Evolutionary conservation across 2,888 invertebrate species (phyloP), one percentile per base, ranked within the genome.

Genomic region (Trichogramma dendrolimi): DNA sequence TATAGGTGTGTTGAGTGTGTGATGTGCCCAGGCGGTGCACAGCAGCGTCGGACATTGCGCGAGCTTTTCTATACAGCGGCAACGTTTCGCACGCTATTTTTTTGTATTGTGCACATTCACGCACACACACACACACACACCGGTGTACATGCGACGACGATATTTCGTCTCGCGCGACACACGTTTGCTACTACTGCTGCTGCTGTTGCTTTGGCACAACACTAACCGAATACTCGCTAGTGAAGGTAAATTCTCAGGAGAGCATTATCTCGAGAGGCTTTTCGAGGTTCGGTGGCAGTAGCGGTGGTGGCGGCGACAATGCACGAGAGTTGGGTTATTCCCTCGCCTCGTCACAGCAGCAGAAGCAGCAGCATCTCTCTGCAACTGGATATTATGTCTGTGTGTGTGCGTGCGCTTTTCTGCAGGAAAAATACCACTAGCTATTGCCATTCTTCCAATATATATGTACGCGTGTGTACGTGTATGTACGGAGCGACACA

Each of bases 31-130:
- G 4, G 14, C 53, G 42, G 42, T 53, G 51, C 51, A 11, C 52
- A 52, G 53, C 43, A 27, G 3, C 27, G 27, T 27, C 27, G 27
- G 27, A 27, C 27, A 27, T 4, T 11, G 53, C 43, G 43, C 43
- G 42, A 8, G 50, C 61, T 38, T 58, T 60, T 60, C 44, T 47
- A 57, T 55, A 46, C 38, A 40, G 10, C 38, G 14, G 7, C 27
- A n/a, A 1, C 27, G n/a, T 41, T 7, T n/a, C 40, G 39, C 11
- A 10, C 42, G n/a, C 49, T 8, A 14, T 27, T 55, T 46, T 6
- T 27, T 27, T 27, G 27, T 27, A 27, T 27, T 27, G 27, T 27
- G 27, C 27, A 27, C 27, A 27, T 27, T 27, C 27, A 27, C 46
- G 40, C 38, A n/a, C 10, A 4, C 27, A 5, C 14, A n/a, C 10